Conservation (phyloP, 2,888 invertebrate genomes). For the Rhagonycha fulva region DNA sequence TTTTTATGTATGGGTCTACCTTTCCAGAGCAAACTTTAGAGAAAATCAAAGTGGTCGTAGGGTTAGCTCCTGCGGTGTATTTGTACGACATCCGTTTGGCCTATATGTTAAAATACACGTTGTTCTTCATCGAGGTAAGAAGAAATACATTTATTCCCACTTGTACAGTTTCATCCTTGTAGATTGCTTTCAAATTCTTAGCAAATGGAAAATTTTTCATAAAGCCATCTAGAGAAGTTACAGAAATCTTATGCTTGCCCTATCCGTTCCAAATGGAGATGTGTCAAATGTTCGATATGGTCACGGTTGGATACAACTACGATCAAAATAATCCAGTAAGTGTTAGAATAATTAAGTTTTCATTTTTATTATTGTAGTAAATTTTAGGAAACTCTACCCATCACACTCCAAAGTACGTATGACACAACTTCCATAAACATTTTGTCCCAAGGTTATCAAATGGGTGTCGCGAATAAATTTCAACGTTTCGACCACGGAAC, state of each 20-base stretch:
- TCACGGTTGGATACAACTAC: conserved; percentile 18
- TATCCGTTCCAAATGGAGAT: conserved; percentile 26
- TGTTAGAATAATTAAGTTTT: not conserved
- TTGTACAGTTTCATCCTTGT: not conserved
- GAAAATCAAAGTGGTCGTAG: conserved; percentile 58
- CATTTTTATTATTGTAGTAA: not conserved
- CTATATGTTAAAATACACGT: not conserved
- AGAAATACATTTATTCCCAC: not conserved
- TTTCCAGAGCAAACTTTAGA: conserved; percentile 65
- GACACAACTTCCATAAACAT: conserved; percentile 48
- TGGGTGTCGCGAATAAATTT: conserved; percentile 52
- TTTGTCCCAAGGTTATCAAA: conserved; percentile 45
- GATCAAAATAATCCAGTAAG: conserved; percentile 31
- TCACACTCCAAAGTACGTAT: conserved; percentile 48
- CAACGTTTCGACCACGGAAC: conserved; percentile 62
- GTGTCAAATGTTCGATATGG: conserved; percentile 23
- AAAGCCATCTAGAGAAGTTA: not conserved
- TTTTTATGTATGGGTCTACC: conserved; percentile 67
- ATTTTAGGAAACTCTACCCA: conserved; percentile 49
- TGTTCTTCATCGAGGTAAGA: not conserved
- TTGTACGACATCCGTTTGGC: not conserved
- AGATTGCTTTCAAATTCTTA: not conserved
- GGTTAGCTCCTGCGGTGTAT: conserved; percentile 57
- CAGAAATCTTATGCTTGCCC: conserved; percentile 12
- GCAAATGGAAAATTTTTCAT: not conserved